Evolutionary conservation across 2,888 invertebrate genomes (phyloP).

Genomic region (Diplazon laetatorius): DNA sequence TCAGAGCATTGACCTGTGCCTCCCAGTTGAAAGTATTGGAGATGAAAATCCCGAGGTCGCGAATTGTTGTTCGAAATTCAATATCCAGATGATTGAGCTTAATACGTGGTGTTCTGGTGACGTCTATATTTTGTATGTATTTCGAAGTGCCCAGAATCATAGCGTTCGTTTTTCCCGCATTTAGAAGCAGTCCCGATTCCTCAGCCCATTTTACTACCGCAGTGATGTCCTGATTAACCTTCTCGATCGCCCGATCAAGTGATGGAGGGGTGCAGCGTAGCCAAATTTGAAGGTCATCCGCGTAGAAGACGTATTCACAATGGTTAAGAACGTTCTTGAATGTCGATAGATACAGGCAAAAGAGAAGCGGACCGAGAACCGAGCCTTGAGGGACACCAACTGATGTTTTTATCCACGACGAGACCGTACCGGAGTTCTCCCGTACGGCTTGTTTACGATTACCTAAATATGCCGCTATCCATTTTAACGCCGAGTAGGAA

Average conservation of each 20-base stretch:
- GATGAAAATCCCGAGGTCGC: background rate
- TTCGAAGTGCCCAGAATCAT: background rate
- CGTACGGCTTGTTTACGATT: background rate
- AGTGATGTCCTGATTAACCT: background rate
- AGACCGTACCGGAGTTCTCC: too few relatives aligned
- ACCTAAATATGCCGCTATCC: background rate
- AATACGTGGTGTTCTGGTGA: too few relatives aligned
- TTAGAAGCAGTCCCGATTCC: background rate
- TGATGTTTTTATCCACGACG: background rate
- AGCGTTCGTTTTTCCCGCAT: background rate
- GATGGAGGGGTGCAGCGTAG: background rate
- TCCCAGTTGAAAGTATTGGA: background rate
- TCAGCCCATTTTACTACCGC: background rate
- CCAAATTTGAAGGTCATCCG: slow-evolving; percentile 1
- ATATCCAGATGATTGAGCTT: background rate
- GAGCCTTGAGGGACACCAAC: slow-evolving; percentile 6
- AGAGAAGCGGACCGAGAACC: background rate
- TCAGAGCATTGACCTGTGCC: background rate
- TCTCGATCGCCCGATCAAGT: background rate
- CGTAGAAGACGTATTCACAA: slow-evolving; percentile 4
- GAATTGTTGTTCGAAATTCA: background rate
- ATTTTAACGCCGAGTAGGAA: background rate
- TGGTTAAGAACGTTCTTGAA: background rate
- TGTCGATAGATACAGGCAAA: background rate
- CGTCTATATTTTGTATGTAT: background rate